Evolutionary conservation across 2,797 vertebrate genomes (phyloP).

Genomic region (Bucorvus abyssinicus): DNA sequence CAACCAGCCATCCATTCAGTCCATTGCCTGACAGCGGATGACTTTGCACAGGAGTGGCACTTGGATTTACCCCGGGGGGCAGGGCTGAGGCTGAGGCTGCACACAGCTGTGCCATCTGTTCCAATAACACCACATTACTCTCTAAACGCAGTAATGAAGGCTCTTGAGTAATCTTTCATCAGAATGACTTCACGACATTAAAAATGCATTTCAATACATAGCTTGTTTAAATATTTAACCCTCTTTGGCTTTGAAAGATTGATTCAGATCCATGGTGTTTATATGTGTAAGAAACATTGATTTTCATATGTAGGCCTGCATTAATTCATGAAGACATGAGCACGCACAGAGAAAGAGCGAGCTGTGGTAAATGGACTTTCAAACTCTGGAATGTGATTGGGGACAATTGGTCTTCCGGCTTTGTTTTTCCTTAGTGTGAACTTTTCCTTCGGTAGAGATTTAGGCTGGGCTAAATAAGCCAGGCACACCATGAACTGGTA

Average conservation of each 20-base stretch:
- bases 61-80: conserved; percentile 72
- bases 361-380: conserved; percentile 50
- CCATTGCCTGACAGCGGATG: conserved; percentile 73
- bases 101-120: conserved; percentile 82
- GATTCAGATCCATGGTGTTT: conserved; percentile 73
- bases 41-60: conserved; percentile 74
- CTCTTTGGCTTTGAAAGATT: conserved; percentile 79
- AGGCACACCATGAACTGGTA: not conserved
- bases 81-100: conserved; percentile 30
- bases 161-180: conserved; percentile 82
- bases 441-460: not conserved
- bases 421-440: conserved; percentile 42
- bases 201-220: conserved; percentile 84
- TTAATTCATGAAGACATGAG: conserved; percentile 70
- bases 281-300: conserved; percentile 75
- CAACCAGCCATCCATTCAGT: conserved; percentile 71
- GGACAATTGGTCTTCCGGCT: conserved; percentile 43
- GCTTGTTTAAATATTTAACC: conserved; percentile 85
- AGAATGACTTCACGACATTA: conserved; percentile 81
- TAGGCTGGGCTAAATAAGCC: not conserved
- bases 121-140: conserved; percentile 80
- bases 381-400: conserved; percentile 43
- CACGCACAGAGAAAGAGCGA: conserved; percentile 41
- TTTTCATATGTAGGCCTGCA: conserved; percentile 73
- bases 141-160: conserved; percentile 80